These are phyloP conservation scores for Hylaea fasciaria DNA, from an alignment of 2,888 invertebrate genomes.

Conservation along the genomic window DNA sequence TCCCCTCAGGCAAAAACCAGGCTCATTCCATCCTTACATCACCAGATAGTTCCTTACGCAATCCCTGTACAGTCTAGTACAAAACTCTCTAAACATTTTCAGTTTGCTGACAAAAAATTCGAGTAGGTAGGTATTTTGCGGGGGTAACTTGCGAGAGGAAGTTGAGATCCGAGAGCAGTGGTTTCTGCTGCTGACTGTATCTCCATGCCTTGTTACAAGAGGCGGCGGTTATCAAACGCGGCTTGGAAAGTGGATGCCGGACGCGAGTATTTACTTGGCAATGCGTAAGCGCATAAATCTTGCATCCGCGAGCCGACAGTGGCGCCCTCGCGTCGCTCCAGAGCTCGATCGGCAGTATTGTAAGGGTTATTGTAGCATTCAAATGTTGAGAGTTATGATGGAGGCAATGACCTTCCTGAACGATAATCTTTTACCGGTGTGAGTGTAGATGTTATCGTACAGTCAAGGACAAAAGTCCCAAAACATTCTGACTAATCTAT, in stretches of 20 bases:
- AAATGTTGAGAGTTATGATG: conserved; percentile 23
- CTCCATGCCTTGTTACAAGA: conserved; percentile 41
- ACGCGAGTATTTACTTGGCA: conserved; percentile 63
- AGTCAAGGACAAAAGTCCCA: no score
- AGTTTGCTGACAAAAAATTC: no score
- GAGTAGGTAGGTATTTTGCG: no score
- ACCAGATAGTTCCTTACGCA: conserved; percentile 41
- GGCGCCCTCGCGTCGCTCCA: conserved; percentile 54
- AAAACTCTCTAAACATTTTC: no score
- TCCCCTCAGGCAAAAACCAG: no score
- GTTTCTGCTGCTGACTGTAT: conserved; percentile 21
- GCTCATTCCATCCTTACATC: no score
- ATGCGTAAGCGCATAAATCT: conserved; percentile 62
- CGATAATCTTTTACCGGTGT: not conserved
- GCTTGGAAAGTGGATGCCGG: conserved; percentile 45
- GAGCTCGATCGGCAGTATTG: conserved; percentile 29
- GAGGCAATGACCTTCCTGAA: conserved; percentile 9
- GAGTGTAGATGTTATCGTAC: no score
- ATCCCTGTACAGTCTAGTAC: conserved; percentile 18
- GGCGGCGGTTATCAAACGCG: conserved; percentile 65
- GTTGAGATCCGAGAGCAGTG: no score
- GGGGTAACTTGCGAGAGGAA: no score
- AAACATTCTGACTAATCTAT: no score
- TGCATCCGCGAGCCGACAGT: conserved; percentile 51
- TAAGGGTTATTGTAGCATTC: conserved; percentile 24